Evolutionary conservation across 2,113 vertebrate genomes (phyloP).

Genomic region (Corythoichthys intestinalis): DNA sequence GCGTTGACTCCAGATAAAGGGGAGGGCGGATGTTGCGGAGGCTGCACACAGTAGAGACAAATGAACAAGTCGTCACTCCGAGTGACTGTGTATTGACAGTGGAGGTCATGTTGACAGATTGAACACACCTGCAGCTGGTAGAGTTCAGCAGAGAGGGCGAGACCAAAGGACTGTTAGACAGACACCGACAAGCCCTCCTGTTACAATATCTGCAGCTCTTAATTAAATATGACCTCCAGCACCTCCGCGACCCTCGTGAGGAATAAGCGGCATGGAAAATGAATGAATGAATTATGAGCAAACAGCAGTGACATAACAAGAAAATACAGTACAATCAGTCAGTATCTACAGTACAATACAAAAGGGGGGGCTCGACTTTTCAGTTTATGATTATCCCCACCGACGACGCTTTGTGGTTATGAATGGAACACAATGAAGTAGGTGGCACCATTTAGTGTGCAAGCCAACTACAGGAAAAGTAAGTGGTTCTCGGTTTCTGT

Average conservation of each 20-base stretch:
- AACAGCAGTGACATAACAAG: background rate
- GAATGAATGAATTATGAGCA: too few relatives aligned
- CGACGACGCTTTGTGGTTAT: background rate
- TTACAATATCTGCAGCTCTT: slow-evolving; percentile 25
- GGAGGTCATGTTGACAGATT: slow-evolving; percentile 46
- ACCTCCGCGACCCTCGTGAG: too few relatives aligned
- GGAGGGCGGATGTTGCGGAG: slow-evolving; percentile 26
- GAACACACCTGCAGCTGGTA: slow-evolving; percentile 25
- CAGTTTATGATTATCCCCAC: background rate
- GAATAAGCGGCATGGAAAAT: too few relatives aligned
- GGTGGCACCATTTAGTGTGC: background rate
- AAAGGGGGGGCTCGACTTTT: background rate
- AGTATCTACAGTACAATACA: background rate
- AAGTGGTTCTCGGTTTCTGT: background rate
- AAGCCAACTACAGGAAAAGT: background rate
- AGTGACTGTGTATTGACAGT: slow-evolving; percentile 42
- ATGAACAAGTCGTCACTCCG: slow-evolving; percentile 28
- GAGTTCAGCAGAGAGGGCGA: background rate
- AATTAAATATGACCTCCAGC: slow-evolving; percentile 51
- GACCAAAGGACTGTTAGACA: slow-evolving; percentile 1
- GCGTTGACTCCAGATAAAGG: slow-evolving; percentile 29
- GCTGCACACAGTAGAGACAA: slow-evolving; percentile 27
- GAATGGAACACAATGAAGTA: background rate
- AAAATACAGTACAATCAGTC: background rate
- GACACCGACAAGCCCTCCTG: slow-evolving; percentile 23